A percentile compares a stretch with the other conserved stretches of the same genome.
These are phyloP conservation scores for Bubalus kerabau DNA, from an alignment of 2,113 vertebrate genomes.

Conservation along the genomic window DNA sequence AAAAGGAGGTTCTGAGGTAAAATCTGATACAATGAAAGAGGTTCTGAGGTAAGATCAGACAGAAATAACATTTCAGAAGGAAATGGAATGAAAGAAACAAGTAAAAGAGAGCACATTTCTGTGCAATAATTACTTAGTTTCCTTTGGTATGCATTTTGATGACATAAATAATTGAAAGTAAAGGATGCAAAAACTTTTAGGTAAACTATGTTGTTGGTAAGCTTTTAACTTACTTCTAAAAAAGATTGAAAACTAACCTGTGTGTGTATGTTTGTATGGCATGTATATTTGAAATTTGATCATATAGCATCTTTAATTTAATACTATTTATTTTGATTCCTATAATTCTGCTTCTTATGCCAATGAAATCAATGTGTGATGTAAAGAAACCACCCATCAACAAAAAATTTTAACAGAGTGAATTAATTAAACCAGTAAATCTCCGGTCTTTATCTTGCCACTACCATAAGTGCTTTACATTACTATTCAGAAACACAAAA, in stretches of 20 bases:
- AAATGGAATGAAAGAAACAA: neutral
- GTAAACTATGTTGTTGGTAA: neutral
- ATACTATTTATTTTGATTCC: constrained; percentile 52
- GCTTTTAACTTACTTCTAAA: constrained; percentile 27
- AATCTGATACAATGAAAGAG: neutral
- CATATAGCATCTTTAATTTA: neutral
- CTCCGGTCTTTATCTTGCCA: neutral
- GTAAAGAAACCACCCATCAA: constrained; percentile 63
- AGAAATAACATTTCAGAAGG: neutral
- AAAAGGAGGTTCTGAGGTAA: neutral
- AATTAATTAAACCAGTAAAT: neutral
- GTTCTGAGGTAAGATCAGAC: neutral
- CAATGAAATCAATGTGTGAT: constrained; percentile 32
- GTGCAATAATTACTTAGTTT: neutral
- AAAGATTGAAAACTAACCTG: constrained; percentile 41
- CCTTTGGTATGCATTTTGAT: neutral
- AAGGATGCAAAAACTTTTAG: neutral
- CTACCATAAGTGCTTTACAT: neutral
- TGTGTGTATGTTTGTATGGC: neutral
- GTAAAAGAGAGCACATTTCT: neutral
- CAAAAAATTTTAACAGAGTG: constrained; percentile 50
- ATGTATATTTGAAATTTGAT: constrained; percentile 24
- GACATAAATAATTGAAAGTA: neutral
- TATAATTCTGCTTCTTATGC: constrained; percentile 35
- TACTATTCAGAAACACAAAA: constrained; percentile 50